These are phyloP conservation scores for Lutjanus campechanus DNA, from an alignment of 2,797 vertebrate genomes.

Conservation along the genomic window DNA sequence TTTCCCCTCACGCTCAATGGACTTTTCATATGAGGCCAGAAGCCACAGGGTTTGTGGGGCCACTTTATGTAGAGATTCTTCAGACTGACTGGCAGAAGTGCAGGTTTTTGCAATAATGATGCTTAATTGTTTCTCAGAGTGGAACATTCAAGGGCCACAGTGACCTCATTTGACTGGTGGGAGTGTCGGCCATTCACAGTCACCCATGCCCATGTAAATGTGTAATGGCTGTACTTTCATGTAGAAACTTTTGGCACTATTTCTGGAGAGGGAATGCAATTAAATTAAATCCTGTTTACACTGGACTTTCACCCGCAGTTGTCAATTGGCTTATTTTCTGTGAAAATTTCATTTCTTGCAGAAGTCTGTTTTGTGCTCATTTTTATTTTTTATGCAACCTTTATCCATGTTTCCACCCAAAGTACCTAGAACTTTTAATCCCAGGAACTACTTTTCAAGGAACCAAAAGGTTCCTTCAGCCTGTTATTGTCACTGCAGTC, in stretches of 20 bases:
- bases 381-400: too few relatives aligned
- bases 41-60: slow-evolving; percentile 52
- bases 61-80: slow-evolving; percentile 3
- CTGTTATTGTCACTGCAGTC: too few relatives aligned
- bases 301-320: neutral
- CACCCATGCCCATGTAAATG: neutral
- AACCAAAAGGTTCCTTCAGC: too few relatives aligned
- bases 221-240: neutral
- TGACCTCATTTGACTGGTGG: slow-evolving; percentile 19
- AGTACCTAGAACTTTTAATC: too few relatives aligned
- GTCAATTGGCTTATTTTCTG: neutral
- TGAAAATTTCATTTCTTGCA: neutral
- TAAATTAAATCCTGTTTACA: neutral
- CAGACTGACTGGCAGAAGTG: slow-evolving; percentile 34
- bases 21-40: slow-evolving; percentile 73
- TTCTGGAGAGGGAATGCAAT: neutral
- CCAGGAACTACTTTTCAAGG: too few relatives aligned
- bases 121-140: slow-evolving; percentile 21
- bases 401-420: too few relatives aligned
- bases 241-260: neutral
- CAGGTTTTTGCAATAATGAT: slow-evolving; percentile 9
- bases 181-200: neutral
- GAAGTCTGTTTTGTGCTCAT: neutral
- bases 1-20: slow-evolving; percentile 68
- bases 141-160: neutral